Evolutionary conservation across 1,140 invertebrate genomes (phyloP).

Genomic region (Drosophila truncata): DNA sequence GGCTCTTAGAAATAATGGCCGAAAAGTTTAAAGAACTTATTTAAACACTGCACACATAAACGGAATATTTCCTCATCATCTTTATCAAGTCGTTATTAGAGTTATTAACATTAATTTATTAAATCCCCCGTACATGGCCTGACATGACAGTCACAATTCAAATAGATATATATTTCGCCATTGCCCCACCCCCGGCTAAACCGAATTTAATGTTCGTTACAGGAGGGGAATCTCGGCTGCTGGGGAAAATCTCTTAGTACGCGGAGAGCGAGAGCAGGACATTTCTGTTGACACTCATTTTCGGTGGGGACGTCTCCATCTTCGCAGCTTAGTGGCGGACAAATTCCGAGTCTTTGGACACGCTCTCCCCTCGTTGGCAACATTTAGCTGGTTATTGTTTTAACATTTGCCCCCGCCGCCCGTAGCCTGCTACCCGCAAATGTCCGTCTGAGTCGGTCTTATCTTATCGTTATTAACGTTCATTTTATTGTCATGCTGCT

Average conservation of each 20-base stretch:
- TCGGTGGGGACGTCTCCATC: constrained; percentile 53
- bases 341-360: constrained; percentile 62
- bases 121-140: constrained; percentile 48
- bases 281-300: constrained; percentile 54
- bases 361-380: constrained; percentile 54
- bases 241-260: constrained; percentile 16
- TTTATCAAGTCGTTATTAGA: constrained; percentile 44
- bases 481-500: constrained; percentile 75
- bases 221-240: constrained; percentile 16
- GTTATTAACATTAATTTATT: constrained; percentile 80
- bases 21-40: constrained; percentile 13
- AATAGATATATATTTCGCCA: constrained; percentile 30
- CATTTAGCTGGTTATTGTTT: constrained; percentile 83
- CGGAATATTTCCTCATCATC: constrained; percentile 26
- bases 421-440: constrained; percentile 14
- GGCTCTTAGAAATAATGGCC: background rate
- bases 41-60: background rate
- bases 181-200: constrained; percentile 11
- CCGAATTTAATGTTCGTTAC: constrained; percentile 59
- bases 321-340: constrained; percentile 58
- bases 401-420: constrained; percentile 68
- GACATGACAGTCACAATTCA: constrained; percentile 61
- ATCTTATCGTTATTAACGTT: constrained; percentile 84
- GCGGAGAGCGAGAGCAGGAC: constrained; percentile 14
- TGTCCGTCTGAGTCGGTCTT: constrained; percentile 66